phyloP scores from a whole-genome alignment of 2,113 vertebrate genomes.

The Oncorhynchus gorbuscha region DNA sequence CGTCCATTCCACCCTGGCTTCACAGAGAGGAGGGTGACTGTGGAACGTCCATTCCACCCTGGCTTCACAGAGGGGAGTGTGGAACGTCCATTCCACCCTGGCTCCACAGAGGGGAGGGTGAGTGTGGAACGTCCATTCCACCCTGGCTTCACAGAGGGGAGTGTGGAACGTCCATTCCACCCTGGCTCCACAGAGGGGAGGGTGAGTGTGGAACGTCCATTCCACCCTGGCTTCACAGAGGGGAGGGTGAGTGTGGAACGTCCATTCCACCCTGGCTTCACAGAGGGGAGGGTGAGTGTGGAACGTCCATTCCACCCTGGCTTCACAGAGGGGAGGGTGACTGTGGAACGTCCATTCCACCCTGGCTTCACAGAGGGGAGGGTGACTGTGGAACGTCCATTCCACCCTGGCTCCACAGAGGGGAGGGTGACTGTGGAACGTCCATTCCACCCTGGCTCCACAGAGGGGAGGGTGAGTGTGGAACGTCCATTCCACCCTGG shows the following conservation, averaged over 20 bases:
- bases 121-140: conserved; percentile 61
- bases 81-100: conserved; percentile 65
- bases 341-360: conserved; percentile 66
- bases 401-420: conserved; percentile 62
- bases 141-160: too few relatives aligned
- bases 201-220: conserved; percentile 42
- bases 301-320: conserved; percentile 65
- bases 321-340: conserved; percentile 48
- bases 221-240: conserved; percentile 62
- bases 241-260: too few relatives aligned
- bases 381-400: conserved; percentile 42
- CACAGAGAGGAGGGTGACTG: too few relatives aligned
- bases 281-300: too few relatives aligned
- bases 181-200: conserved; percentile 48
- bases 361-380: conserved; percentile 48
- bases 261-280: conserved; percentile 71
- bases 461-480: too few relatives aligned
- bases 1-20: conserved; percentile 70
- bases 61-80: conserved; percentile 34
- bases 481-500: conserved; percentile 66
- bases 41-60: conserved; percentile 64
- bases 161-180: conserved; percentile 24
- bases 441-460: conserved; percentile 70
- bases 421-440: too few relatives aligned
- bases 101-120: conserved; percentile 69